Evolutionary conservation across 2,113 vertebrate genomes (phyloP).

Genomic region (Carassius auratus): DNA sequence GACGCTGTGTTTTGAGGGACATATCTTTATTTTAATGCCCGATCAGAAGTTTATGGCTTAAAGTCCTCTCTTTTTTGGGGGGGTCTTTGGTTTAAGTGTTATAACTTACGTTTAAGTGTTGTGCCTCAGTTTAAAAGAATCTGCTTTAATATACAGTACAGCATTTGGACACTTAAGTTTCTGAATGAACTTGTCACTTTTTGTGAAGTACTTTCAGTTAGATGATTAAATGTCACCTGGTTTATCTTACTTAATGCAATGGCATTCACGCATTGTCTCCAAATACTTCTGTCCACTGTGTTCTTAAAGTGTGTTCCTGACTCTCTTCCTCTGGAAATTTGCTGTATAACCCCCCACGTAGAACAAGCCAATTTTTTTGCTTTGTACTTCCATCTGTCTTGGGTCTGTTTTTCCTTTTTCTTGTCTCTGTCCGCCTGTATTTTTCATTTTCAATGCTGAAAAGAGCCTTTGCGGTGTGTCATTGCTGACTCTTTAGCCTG

Average conservation of each 20-base stretch:
- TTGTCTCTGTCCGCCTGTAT: not conserved
- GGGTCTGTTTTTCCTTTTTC: not conserved
- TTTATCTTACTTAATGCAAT: not conserved
- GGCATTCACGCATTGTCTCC: not conserved
- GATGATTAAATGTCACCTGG: too few species aligned
- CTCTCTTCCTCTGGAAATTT: slow-evolving; percentile 38
- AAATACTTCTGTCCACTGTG: not conserved
- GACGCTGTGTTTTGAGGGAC: not conserved
- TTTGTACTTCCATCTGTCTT: slow-evolving; percentile 1
- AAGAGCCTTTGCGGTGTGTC: not conserved
- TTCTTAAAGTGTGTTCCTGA: slow-evolving; percentile 42
- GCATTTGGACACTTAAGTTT: too few species aligned
- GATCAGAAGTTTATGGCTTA: not conserved
- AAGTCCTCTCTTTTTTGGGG: not conserved
- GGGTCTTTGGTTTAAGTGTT: not conserved
- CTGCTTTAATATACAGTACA: too few species aligned
- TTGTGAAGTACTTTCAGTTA: too few species aligned
- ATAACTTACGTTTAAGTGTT: not conserved
- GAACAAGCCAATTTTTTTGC: not conserved
- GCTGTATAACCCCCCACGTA: not conserved
- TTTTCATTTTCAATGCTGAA: not conserved
- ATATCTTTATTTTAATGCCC: not conserved
- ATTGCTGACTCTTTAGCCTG: not conserved
- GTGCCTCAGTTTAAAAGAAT: too few species aligned
- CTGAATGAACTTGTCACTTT: too few species aligned